phyloP scores from a whole-genome alignment of 2,888 invertebrate genomes.

The Torymus auratus region DNA sequence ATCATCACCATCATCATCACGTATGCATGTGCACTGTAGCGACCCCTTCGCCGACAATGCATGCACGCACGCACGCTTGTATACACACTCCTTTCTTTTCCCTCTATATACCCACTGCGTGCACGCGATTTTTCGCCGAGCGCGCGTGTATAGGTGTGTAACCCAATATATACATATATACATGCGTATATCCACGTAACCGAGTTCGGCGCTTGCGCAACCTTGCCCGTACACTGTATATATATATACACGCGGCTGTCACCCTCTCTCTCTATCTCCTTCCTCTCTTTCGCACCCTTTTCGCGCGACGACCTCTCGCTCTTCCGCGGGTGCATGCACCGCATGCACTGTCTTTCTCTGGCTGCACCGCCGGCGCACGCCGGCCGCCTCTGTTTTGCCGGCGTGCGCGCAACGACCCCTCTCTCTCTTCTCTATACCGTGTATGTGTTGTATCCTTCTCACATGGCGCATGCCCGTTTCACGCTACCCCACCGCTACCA shows the following conservation, averaged over 20 bases:
- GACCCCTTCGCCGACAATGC: too few relatives aligned
- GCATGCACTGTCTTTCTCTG: too few relatives aligned
- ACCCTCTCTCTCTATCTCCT: slow-evolving; percentile 40
- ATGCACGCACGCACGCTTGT: too few relatives aligned
- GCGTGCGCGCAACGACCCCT: too few relatives aligned
- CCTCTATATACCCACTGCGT: not conserved
- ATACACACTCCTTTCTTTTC: too few relatives aligned
- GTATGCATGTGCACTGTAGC: too few relatives aligned
- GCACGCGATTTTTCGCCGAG: not conserved
- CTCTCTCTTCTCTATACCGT: too few relatives aligned
- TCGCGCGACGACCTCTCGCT: slow-evolving; percentile 6
- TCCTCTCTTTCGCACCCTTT: slow-evolving; percentile 3
- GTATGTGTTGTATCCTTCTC: slow-evolving; percentile 13
- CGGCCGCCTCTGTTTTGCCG: slow-evolving; percentile 12
- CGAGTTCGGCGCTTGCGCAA: slow-evolving; percentile 21
- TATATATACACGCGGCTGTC: not conserved
- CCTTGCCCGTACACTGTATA: not conserved
- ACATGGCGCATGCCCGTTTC: slow-evolving; percentile 52
- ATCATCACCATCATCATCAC: too few relatives aligned
- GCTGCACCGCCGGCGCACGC: slow-evolving; percentile 55
- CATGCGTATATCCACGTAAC: not conserved
- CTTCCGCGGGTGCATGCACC: slow-evolving; percentile 21
- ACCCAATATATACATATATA: too few relatives aligned
- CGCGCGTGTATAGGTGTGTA: not conserved
- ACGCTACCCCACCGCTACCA: slow-evolving; percentile 26